Evolutionary conservation across 2,888 invertebrate genomes (phyloP), one percentile per base, ranked within the genome.

Genomic region (Phengaris arion): DNA sequence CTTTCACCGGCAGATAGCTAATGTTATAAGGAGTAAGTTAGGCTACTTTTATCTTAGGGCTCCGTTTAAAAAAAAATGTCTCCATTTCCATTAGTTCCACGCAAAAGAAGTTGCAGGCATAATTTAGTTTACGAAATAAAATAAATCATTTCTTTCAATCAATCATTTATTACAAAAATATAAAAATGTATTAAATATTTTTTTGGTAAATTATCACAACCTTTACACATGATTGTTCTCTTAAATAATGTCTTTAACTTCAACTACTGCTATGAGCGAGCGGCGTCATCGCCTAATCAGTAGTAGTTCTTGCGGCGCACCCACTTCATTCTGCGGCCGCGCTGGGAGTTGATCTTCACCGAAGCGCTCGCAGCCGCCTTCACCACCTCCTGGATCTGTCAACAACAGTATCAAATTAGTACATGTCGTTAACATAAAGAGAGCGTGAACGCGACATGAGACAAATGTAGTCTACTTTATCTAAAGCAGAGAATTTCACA

Each of bases 301-400:
- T 89, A 89, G 77, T 87, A 89, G 51, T 82, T 72, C 54, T 35
- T 85, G 77, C 87, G 86, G 74, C 98, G 95, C 74, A 98, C 97
- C 99, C 99, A 99, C 82, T 98, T 96, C 83, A 98, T 94, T 78
- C 96, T 95, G 81, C 98, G 98, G 74, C 97, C 97, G 78, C 96
- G 96, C 85, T 97, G 97, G 0, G 98, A 99, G 83, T 99, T 96
- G 81, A 99, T 99, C 93, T 99, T 99, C 83, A 99, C 99, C 80
- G 99, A 99, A 0, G 99, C 99, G 76, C 99, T 98, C 86, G 99
- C 99, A 0, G 99, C 99, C 4, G 98, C 99, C 75, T 99, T 96
- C 46, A 99, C 99, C 0, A 99, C 99, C 87, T 99, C 99, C 90
- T 99, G 99, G 2, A 99, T 94, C 95, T 95, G 80, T n/a, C 22